These are phyloP conservation scores for Damaliscus lunatus DNA, from an alignment of 2,113 vertebrate genomes.

Conservation along the genomic window DNA sequence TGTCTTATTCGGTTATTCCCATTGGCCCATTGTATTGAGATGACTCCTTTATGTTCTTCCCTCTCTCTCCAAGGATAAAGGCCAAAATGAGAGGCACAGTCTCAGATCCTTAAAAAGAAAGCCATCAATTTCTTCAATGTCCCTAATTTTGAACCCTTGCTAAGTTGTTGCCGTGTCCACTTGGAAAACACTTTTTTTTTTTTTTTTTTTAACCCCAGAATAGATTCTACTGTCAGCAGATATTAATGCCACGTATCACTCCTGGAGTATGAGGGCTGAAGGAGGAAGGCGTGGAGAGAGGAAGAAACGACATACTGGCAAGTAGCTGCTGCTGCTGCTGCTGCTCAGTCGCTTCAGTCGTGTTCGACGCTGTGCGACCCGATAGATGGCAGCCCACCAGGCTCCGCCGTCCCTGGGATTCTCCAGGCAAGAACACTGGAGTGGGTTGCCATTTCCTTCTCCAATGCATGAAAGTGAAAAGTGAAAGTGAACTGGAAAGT, in stretches of 20 bases:
- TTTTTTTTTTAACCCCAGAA: neutral
- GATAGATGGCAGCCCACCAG: no score
- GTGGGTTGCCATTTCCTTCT: no score
- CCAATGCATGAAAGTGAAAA: no score
- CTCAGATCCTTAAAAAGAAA: neutral
- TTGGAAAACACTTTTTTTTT: neutral
- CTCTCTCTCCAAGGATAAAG: neutral
- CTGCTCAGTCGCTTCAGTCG: no score
- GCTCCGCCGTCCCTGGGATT: no score
- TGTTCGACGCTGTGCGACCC: no score
- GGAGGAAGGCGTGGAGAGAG: neutral
- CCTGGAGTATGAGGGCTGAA: neutral
- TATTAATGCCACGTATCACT: neutral
- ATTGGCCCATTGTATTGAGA: slow-evolving; percentile 59
- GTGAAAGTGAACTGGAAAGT: neutral
- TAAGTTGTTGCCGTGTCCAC: neutral
- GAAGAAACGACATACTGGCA: neutral
- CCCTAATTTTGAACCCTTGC: neutral
- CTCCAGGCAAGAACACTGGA: no score
- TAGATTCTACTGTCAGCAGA: neutral
- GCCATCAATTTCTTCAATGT: neutral
- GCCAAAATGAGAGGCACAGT: neutral
- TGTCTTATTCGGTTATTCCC: slow-evolving; percentile 58
- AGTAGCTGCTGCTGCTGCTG: no score
- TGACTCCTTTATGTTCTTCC: neutral